Evolutionary conservation across 2,888 invertebrate species (phyloP).

Genomic region (Diadegma fenestrale): DNA sequence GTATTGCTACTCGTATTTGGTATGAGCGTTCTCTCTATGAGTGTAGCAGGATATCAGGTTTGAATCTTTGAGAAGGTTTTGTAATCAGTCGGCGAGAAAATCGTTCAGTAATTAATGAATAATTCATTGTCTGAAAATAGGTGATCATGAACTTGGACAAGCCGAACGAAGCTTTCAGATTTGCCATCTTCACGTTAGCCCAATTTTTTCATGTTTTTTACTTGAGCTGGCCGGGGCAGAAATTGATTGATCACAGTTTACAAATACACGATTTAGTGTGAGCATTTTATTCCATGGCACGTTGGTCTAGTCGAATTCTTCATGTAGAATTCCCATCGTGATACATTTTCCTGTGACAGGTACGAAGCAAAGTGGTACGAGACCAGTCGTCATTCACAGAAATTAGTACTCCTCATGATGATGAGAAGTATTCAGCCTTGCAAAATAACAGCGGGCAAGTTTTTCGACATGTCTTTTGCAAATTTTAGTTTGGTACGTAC

Average conservation of each 20-base stretch:
- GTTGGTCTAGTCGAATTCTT: background rate
- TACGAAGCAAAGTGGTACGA: conserved; percentile 58
- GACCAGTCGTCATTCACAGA: conserved; percentile 38
- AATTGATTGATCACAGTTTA: conserved; percentile 58
- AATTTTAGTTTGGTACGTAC: conserved; percentile 62
- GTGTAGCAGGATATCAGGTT: conserved; percentile 62
- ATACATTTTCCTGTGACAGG: conserved; percentile 27
- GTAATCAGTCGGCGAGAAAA: background rate
- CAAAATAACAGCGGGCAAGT: conserved; percentile 57
- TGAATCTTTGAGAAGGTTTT: background rate
- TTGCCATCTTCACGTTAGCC: conserved; percentile 40
- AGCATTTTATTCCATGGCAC: conserved; percentile 1
- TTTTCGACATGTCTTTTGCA: conserved; percentile 59
- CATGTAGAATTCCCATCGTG: background rate
- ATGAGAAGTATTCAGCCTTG: conserved; percentile 61
- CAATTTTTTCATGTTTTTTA: conserved; percentile 61
- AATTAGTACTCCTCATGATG: conserved; percentile 62
- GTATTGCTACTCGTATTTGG: conserved; percentile 55
- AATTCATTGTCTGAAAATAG: conserved; percentile 6
- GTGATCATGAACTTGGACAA: conserved; percentile 55
- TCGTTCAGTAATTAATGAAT: background rate
- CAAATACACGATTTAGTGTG: conserved; percentile 53
- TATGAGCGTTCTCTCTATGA: conserved; percentile 58
- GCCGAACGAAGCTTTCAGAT: conserved; percentile 58
- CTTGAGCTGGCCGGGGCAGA: conserved; percentile 62